Evolutionary conservation across 2,113 vertebrate species (phyloP).

Genomic region (Ginglymostoma cirratum): DNA sequence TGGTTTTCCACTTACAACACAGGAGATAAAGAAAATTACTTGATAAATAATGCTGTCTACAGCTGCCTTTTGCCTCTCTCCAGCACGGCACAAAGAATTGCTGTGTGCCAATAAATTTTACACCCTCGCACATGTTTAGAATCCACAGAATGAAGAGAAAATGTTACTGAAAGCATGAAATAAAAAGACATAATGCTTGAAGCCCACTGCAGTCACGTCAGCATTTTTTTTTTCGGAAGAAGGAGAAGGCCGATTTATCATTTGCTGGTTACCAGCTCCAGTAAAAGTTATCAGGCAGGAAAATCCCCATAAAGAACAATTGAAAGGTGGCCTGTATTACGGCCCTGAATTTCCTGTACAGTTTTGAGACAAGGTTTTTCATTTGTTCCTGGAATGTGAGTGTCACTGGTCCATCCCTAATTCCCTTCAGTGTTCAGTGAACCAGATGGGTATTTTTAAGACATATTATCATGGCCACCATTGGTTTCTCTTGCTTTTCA

Average conservation of each 20-base stretch:
- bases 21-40: neutral
- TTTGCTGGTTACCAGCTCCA: neutral
- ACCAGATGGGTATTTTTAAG: no score
- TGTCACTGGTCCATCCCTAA: no score
- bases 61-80: neutral
- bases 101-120: neutral
- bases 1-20: neutral
- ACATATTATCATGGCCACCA: no score
- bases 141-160: neutral
- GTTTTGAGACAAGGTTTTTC: neutral
- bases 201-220: neutral
- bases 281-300: neutral
- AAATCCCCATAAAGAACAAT: neutral
- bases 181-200: neutral
- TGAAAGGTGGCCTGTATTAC: neutral
- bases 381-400: no score
- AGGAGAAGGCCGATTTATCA: neutral
- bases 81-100: neutral
- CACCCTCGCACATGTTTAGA: neutral
- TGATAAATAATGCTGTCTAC: neutral
- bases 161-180: neutral
- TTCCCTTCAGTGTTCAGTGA: no score
- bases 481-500: no score
- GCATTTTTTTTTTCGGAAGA: neutral
- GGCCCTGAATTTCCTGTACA: neutral